Percentiles rank a stretch among this genome's conserved stretches.
These are phyloP conservation scores for Cyprinodon tularosa DNA, from an alignment of 2,113 vertebrate species.

Conservation along the genomic window DNA sequence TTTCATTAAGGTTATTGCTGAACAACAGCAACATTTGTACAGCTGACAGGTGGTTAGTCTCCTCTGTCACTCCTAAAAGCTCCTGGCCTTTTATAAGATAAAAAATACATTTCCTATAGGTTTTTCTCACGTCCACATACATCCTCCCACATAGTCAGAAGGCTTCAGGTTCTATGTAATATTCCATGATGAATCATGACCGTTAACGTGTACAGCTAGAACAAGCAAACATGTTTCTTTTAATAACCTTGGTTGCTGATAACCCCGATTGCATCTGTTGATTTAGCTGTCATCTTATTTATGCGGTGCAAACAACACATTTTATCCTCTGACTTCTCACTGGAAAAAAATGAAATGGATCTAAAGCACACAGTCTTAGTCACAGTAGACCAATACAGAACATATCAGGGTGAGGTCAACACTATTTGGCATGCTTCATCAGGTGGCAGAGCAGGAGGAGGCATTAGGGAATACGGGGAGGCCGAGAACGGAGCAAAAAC, in stretches of 20 bases:
- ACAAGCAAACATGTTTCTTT: neutral
- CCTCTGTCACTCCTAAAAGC: slow-evolving; percentile 7
- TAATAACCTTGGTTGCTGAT: slow-evolving; percentile 15
- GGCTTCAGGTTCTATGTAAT: neutral
- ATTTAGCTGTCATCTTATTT: slow-evolving; percentile 11
- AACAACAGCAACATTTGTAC: neutral
- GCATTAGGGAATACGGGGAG: slow-evolving; percentile 15
- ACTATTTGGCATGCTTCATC: slow-evolving; percentile 21
- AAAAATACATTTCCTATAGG: slow-evolving; percentile 12
- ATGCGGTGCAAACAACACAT: slow-evolving; percentile 30
- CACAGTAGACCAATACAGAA: slow-evolving; percentile 26
- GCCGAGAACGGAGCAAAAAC: slow-evolving; percentile 2
- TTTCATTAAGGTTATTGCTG: neutral
- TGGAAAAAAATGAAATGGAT: slow-evolving; percentile 37
- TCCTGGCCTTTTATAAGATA: slow-evolving; percentile 10
- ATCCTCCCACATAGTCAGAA: neutral
- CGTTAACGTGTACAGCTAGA: slow-evolving; percentile 3
- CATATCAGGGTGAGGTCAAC: slow-evolving; percentile 52
- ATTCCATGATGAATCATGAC: slow-evolving; percentile 22
- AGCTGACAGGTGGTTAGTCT: slow-evolving; percentile 12
- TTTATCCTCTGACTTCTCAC: slow-evolving; percentile 24
- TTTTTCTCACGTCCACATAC: slow-evolving; percentile 11
- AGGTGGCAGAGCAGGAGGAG: slow-evolving; percentile 1
- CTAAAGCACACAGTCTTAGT: slow-evolving; percentile 52
- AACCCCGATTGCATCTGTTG: slow-evolving; percentile 10